Percentiles rank a stretch among this genome's conserved stretches.
Evolutionary conservation across 2,888 invertebrate genomes (phyloP).

Genomic region (Acronicta alni): DNA sequence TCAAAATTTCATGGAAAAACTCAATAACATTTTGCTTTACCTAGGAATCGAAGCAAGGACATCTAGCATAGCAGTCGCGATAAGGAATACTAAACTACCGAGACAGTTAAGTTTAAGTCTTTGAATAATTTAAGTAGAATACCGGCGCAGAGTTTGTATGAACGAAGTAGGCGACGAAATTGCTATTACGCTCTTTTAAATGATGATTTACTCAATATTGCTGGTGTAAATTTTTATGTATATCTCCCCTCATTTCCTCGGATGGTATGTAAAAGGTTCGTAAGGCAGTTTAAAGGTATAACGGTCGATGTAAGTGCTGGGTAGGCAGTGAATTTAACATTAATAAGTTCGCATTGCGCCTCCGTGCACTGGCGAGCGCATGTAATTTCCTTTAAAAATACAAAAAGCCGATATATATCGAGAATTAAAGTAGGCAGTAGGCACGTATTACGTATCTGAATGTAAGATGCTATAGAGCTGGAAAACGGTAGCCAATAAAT

Average conservation of each 20-base stretch:
- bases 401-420: constrained; percentile 55
- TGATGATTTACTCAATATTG: constrained; percentile 42
- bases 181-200: constrained; percentile 43
- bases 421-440: constrained; percentile 39
- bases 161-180: constrained; percentile 36
- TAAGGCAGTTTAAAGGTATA: constrained; percentile 61
- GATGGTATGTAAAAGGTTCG: constrained; percentile 30
- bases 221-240: constrained; percentile 39
- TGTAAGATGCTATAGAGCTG: constrained; percentile 30
- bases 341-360: constrained; percentile 82
- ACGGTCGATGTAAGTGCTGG: constrained; percentile 66
- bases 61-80: no score
- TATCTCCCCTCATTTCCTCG: constrained; percentile 30
- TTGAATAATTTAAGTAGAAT: constrained; percentile 54
- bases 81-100: no score
- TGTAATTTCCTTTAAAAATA: constrained; percentile 66
- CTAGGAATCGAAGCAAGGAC: no score
- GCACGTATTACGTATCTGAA: constrained; percentile 36
- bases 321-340: constrained; percentile 75
- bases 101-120: no score
- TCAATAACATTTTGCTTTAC: no score
- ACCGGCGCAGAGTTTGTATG: constrained; percentile 27
- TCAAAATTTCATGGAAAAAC: no score
- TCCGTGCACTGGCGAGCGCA: constrained; percentile 54
- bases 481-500: constrained; percentile 22